Evolutionary conservation across 2,113 vertebrate genomes (phyloP), one percentile per base, ranked within the genome.

Genomic region (Balaeniceps rex): DNA sequence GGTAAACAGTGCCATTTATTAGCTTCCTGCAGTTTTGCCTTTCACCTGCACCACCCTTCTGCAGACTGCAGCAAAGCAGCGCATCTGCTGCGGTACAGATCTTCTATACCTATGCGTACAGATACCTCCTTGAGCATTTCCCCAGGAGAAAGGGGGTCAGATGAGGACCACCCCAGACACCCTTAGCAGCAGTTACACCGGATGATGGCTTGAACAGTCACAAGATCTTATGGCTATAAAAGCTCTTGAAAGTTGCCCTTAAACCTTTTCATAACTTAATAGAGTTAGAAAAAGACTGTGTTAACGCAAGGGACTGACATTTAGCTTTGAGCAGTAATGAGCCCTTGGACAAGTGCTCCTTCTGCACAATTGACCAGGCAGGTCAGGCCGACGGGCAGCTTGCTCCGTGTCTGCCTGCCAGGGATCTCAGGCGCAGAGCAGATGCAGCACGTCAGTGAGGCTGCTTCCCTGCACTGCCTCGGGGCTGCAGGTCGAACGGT

Each of bases 81-180:
- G 4, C 0, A 0, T 0, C 23, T 26, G 61, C 76, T 11, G 29
- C 3, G 8, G 23, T 6, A 11, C 12, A 19, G 31, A 3, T 6
- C 74, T 44, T 6, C 31, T 14, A 2, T 5, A 8, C 58, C 33
- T 23, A 5, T 4, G 11, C 1, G 1, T 3, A 10, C 1, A n/a
- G 64, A 11, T 8, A 13, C 4, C 36, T 31, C 8, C 49, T 1
- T 4, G 4, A 69, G 71, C 24, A 0, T 1, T 3, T 13, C 64
- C 42, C 71, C 38, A 2, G 49, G 42, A 14, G 34, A 19, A 11
- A 12, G 14, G 2, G 14, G 6, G n/a, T 7, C 51, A 58, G 40
- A 10, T 0, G 19, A 66, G 58, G 4, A 11, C 36, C 72, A 5
- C 31, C 29, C 47, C 7, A 0, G 6, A 2, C 86, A 70, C 19